phyloP scores from a whole-genome alignment of 2,797 vertebrate genomes.

The Florisuga fusca region DNA sequence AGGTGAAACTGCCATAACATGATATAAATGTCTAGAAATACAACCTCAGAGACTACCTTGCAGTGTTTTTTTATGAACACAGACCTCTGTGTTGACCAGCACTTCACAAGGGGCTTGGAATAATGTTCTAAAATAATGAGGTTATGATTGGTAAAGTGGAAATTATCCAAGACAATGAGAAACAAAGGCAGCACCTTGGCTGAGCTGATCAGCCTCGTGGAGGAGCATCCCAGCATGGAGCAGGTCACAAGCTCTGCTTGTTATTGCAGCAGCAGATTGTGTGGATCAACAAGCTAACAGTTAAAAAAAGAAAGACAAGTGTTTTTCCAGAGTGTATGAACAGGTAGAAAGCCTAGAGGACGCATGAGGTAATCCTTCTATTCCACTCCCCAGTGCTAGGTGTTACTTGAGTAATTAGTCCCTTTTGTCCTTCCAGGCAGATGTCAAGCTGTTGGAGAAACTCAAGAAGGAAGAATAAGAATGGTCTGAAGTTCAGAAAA shows the following conservation, averaged over 20 bases:
- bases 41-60: neutral
- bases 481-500: neutral
- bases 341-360: neutral
- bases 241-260: neutral
- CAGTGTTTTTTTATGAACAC: neutral
- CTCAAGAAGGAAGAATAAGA: neutral
- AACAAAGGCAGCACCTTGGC: neutral
- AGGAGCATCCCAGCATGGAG: neutral
- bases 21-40: neutral
- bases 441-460: neutral
- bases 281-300: neutral
- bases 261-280: neutral
- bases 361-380: neutral
- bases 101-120: neutral
- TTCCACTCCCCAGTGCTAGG: neutral
- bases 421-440: neutral
- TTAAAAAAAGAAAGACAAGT: neutral
- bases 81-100: neutral
- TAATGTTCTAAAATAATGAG: neutral
- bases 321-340: neutral
- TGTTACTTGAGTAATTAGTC: neutral
- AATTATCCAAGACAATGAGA: neutral
- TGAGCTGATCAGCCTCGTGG: neutral
- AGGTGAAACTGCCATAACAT: neutral
- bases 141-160: neutral